Evolutionary conservation across 1,140 invertebrate species (phyloP), one percentile per base, ranked within the genome.

Genomic region (Sarcophaga bullata): DNA sequence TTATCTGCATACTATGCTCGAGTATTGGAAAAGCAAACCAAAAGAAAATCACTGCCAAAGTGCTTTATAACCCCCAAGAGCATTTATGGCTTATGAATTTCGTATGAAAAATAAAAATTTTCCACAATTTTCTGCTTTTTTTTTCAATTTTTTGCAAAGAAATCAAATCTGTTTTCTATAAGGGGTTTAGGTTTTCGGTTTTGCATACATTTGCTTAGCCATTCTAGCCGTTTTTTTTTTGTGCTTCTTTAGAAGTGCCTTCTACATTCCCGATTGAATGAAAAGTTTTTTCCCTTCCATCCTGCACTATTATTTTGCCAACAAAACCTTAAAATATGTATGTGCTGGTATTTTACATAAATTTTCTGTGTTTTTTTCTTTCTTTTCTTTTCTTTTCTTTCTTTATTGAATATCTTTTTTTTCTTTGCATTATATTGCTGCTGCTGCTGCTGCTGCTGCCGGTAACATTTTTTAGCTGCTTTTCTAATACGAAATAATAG

Each of bases 301-400:
- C 13, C 50, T 10, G 1, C 13, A 3, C 50, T 6, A 10, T 68
- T 68, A n/a, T 68, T 37, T 37, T 68, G 5, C n/a, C 17, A 68
- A 68, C n/a, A 52, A 68, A 68, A 68, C 19, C n/a, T 19, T 19
- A 68, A 68, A 48, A 37, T 48, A 75, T 75, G 73, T 48, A 75
- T 75, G 37, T 75, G 73, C 48, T 48, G 37, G 73, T 75, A 75
- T 75, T 75, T 75, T 75, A 6, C 73, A 75, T 75, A 75, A 75
- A 75, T 75, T 75, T 75, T 47, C 47, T 13, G 7, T 75, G 46
- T 47, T 75, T 75, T 25, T 47, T 47, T 47, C 47, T 47, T 17
- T 75, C 19, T 15, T 68, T 68, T 68, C 17, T 68, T 68, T 19
- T 8, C 17, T 68, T 68, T 19, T 8, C 17, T 68, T 68, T 25